Base-by-base conservation (phyloP, 1,140 invertebrate species). In the Drosophila lini region DNA sequence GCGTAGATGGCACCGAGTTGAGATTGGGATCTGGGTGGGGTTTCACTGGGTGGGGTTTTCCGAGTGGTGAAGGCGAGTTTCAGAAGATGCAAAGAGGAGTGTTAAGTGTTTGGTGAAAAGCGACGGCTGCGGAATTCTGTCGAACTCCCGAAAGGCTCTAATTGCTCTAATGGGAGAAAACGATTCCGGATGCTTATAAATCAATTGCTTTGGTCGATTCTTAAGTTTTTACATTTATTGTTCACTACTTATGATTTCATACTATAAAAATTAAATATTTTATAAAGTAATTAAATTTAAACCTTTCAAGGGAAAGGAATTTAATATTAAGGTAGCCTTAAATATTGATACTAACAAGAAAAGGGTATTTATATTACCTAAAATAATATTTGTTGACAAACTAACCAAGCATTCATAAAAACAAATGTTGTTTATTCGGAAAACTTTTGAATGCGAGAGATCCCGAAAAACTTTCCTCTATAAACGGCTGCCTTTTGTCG, bases 401-500 rank as follows among this genome's bases (percentile, higher is more conserved):
- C 19, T 53, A 19, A 0, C 9, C 28, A 13, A 34, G 6, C 19
- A 36, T 34, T 34, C 50, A 19, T 25, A 3, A 22, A 53, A 55
- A 55, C 19, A 38, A 38, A 55, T 38, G 0, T 55, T 28, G 36
- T 34, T 25, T 9, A 45, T 11, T 65, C 4, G 61, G 22, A 69
- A 65, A 69, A 42, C 15, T 69, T 64, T 25, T 36, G 19, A 25
- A 16, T 61, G 57, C 22, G 1, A 47, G 2, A 55, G 1, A 55
- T 55, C 42, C 10, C 13, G 5, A 25, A 69, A 69, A 67, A 69
- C 47, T 69, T 69, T 69, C 65, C 65, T 55, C 10, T 45, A 38
- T n/a, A 9, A 9, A 2, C 13, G 5, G 5, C 62, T 31, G 61
- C 25, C 47, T 47, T 42, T 31, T 62, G 67, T 41, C 47, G 52